phyloP scores from a whole-genome alignment of 92 coral and sea anemone genomes.

The Galaxea fascicularis region DNA sequence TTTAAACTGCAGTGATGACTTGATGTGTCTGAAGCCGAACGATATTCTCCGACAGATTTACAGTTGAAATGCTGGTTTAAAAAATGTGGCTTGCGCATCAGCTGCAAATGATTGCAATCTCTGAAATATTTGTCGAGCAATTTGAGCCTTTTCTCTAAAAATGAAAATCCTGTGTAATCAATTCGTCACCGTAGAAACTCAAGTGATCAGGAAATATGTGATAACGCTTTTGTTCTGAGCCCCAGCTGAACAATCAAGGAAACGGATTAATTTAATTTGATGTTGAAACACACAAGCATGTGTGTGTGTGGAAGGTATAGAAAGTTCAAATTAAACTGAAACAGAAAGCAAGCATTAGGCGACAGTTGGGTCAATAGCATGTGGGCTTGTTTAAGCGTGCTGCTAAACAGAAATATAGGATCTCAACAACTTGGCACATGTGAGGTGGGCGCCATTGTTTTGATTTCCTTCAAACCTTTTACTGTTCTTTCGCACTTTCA shows the following conservation, averaged over 20 bases:
- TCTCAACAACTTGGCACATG: not conserved
- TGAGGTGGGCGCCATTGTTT: conserved; percentile 13
- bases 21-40: no score
- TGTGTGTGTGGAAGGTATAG: not conserved
- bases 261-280: not conserved
- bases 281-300: conserved; percentile 10
- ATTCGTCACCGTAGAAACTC: conserved; percentile 21
- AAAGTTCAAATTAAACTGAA: conserved; percentile 8
- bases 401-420: conserved; percentile 27
- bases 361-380: not conserved
- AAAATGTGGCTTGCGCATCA: no score
- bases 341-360: not conserved
- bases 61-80: no score
- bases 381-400: conserved; percentile 42
- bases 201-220: conserved; percentile 1
- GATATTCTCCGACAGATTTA: no score
- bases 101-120: not conserved
- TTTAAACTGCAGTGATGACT: no score
- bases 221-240: not conserved
- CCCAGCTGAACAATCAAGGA: not conserved
- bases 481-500: not conserved
- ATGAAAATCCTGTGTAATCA: not conserved
- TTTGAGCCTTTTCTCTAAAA: not conserved
- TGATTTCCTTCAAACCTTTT: not conserved
- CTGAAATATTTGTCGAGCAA: not conserved